Conservation (phyloP, 2,888 invertebrate species). For the Rotaria macrura region DNA sequence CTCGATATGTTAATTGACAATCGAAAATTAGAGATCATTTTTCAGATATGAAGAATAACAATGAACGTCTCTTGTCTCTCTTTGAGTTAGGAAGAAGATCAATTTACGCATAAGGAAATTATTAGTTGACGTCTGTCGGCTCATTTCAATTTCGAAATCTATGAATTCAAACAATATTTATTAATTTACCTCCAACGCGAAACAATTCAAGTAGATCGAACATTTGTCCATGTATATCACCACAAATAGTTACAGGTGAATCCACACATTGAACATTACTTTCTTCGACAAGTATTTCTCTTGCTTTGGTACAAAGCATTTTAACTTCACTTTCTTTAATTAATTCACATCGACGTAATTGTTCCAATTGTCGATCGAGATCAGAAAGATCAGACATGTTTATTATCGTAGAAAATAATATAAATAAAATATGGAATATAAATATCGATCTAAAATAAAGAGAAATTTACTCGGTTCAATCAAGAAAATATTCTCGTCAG, state of each 20-base stretch:
- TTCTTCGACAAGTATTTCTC: conserved; percentile 96
- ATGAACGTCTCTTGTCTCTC: no score
- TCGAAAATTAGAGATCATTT: no score
- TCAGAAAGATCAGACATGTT: conserved; percentile 14
- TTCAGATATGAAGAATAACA: no score
- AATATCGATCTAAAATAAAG: neutral
- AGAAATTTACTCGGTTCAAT: neutral
- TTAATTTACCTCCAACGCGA: conserved; percentile 22
- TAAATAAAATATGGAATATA: no score
- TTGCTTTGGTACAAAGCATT: conserved; percentile 90
- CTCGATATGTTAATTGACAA: no score
- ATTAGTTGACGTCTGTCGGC: no score
- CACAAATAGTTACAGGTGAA: conserved; percentile 79
- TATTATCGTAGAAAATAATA: neutral
- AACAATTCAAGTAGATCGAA: conserved; percentile 32
- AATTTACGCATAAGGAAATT: no score
- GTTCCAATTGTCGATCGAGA: conserved; percentile 72
- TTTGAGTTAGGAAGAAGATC: no score
- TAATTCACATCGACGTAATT: conserved; percentile 82
- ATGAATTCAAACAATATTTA: no score
- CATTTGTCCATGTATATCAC: conserved; percentile 34
- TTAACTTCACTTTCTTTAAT: conserved; percentile 97
- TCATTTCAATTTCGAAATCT: no score
- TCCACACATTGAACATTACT: conserved; percentile 97
- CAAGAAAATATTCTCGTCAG: neutral